These are phyloP conservation scores for Galago senegalensis DNA, from an alignment of 2,797 vertebrate species.

Conservation along the genomic window DNA sequence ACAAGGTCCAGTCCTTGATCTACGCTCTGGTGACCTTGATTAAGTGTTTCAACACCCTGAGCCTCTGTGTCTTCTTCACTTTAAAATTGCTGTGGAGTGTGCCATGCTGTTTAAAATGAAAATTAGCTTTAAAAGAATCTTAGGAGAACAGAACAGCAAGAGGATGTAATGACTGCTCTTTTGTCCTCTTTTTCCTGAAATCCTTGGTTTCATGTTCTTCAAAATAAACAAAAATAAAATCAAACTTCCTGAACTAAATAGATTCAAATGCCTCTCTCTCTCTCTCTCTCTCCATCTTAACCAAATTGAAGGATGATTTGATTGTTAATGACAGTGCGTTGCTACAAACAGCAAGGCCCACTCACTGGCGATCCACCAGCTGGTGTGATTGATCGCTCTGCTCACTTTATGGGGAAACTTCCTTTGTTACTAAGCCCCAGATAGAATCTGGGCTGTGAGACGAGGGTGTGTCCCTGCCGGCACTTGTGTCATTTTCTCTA, in stretches of 20 bases:
- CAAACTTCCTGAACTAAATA: constrained; percentile 11
- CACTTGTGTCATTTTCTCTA: constrained; percentile 1
- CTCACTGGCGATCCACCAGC: not conserved
- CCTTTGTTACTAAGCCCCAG: constrained; percentile 69
- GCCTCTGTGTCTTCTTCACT: not conserved
- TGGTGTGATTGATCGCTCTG: constrained; percentile 51
- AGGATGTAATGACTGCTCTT: not conserved
- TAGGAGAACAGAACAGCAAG: not conserved
- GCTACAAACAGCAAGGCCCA: not conserved
- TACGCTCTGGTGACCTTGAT: not conserved
- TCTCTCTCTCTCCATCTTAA: not conserved
- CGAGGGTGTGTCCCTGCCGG: constrained; percentile 41
- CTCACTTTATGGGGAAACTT: constrained; percentile 70
- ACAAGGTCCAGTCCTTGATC: not conserved
- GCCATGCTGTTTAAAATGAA: not conserved
- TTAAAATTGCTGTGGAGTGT: not conserved
- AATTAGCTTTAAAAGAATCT: constrained; percentile 1
- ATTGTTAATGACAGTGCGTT: constrained; percentile 32
- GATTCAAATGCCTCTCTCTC: not conserved
- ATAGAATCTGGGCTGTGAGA: constrained; percentile 80
- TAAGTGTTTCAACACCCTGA: not conserved
- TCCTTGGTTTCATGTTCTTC: constrained; percentile 13
- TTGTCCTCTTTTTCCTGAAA: constrained; percentile 5
- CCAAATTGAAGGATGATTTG: constrained; percentile 39
- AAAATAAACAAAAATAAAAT: not conserved